Base-by-base conservation (phyloP, 2,797 vertebrate genomes). In the Falco peregrinus region DNA sequence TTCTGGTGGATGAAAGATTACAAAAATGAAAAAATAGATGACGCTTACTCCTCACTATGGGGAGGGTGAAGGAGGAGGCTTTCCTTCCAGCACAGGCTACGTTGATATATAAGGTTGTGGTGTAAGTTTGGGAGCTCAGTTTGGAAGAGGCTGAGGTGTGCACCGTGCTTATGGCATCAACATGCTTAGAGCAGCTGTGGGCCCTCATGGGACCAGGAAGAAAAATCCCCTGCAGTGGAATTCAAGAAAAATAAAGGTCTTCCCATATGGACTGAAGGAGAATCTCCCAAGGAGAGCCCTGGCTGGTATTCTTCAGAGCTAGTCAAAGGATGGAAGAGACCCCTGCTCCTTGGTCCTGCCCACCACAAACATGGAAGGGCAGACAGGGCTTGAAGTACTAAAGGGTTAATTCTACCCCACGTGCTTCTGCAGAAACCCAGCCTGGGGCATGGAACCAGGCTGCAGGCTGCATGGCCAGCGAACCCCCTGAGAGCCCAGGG, bases 61-160 rank as follows among this genome's bases (percentile, higher is more conserved):
- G 12, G 13, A 53, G 17, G 39, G 5, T 48, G 35, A 43, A 61
- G 37, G 48, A 51, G 53, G 35, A 57, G 11, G 33, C 7, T 47
- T 70, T 64, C 67, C 33, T 73, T 76, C 69, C 60, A 60, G 17
- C 35, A 26, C 7, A 6, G 39, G 37, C n/a, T 39, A 17, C 11
- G 6, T 1, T 56, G 69, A 16, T 50, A 4, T 31, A 18, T 21
- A 37, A 70, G 11, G 26, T 26, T 0, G 0, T 13, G 29, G 43
- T 26, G 4, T 45, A 71, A 64, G 28, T 7, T 7, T 79, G 53
- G 48, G 53, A 88, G 8, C 45, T 50, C 57, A 10, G 15, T 41
- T 76, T 89, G 59, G 64, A 45, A 45, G 31, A 51, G 35, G 48
- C 43, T 67, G 70, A 87, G 21, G 5, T 65, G 24, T 51, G 37